These are phyloP conservation scores for Synaphobranchus kaupii DNA, from an alignment of 2,797 vertebrate genomes.

Conservation along the genomic window DNA sequence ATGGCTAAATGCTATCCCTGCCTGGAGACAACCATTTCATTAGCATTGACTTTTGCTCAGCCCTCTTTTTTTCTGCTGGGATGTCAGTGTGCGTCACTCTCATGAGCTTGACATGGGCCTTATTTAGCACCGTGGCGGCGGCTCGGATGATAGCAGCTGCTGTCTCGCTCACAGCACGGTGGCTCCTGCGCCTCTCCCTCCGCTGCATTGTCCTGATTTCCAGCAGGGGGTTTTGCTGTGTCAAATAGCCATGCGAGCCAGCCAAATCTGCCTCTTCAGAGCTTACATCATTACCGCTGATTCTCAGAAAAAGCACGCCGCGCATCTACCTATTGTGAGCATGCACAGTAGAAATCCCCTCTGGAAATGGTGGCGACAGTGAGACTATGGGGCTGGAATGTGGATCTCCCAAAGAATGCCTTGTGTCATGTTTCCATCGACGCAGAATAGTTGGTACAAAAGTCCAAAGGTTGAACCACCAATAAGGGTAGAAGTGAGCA, in stretches of 20 bases:
- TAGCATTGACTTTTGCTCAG: constrained; percentile 32
- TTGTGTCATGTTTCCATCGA: background rate
- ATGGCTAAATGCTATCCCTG: constrained; percentile 47
- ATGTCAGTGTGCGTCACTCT: constrained; percentile 15
- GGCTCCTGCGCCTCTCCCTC: background rate
- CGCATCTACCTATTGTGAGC: background rate
- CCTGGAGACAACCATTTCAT: constrained; percentile 44
- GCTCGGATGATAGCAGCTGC: constrained; percentile 3
- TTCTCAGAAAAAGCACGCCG: background rate
- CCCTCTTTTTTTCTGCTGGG: background rate
- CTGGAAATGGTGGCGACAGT: background rate
- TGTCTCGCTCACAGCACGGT: background rate
- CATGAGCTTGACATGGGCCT: background rate
- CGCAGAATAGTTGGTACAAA: background rate
- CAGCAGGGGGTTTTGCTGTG: background rate
- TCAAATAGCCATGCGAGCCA: background rate
- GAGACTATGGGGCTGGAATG: background rate
- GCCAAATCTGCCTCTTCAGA: background rate
- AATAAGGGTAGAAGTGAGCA: background rate
- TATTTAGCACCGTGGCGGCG: constrained; percentile 9
- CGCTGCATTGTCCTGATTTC: constrained; percentile 9
- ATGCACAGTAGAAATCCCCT: background rate
- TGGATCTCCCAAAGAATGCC: background rate
- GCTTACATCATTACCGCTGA: background rate
- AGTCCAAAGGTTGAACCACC: background rate